Base-by-base conservation (phyloP, 2,888 invertebrate genomes). In the Eristalis arbustorum region DNA sequence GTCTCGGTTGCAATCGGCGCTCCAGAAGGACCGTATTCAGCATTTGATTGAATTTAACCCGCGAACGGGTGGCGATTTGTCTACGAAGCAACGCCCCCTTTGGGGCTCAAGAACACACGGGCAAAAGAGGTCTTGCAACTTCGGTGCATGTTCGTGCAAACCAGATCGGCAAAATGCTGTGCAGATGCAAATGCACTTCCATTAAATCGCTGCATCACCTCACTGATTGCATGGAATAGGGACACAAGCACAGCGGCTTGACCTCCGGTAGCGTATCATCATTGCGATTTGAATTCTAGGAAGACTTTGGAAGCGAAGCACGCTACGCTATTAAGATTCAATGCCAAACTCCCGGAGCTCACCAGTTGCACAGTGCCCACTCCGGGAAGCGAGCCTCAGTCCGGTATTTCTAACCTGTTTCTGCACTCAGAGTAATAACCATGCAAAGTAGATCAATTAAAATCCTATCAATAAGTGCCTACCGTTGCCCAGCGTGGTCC, bases 401-500 rank as follows among this genome's bases (percentile, higher is more conserved):
- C 59, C 14, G 42, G 40, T 34, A 67, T 42, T 66, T 67, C 37
- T 49, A 56, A 67, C 71, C 42, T 72, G 69, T 68, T 73, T 62
- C 56, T 37, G 40, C 61, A 37, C 34, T 37, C 80, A 62, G 67
- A 75, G 73, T 81, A 84, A 78, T 67, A 74, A 71, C 73, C 69
- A 74, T 73, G 75, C 78, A 87, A 83, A 83, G 78, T 79, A 59
- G 87, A 83, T 87, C 78, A 83, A 83, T 87, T 83, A 87, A 87
- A 83, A 75, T 83, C 83, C 82, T 78, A 83, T 79, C 87, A 79
- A 79, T 72, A 67, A 42, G 66, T 74, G 64, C 61, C 56, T 59
- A 23, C 25, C 67, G 28, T 40, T 34, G 64, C 68, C 31, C 31
- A 10, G 8, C 69, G 31, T 25, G 25, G 67, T 80, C 76, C 59